Evolutionary conservation across 2,797 vertebrate genomes (phyloP).

Genomic region (Argyrosomus regius): DNA sequence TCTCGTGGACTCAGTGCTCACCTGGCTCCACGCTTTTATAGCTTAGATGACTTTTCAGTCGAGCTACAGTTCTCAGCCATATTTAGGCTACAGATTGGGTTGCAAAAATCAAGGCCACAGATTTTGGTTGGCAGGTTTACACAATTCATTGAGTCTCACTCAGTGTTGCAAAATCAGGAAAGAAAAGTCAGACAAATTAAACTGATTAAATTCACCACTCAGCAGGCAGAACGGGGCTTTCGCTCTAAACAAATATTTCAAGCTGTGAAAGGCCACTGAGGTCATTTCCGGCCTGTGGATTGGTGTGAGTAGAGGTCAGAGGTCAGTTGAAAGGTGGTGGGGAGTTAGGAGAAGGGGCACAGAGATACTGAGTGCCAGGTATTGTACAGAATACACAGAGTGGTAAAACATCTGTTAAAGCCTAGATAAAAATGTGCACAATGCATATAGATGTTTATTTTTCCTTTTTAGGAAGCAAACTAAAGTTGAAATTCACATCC

Average conservation of each 20-base stretch:
- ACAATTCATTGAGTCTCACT: neutral
- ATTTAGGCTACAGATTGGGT: slow-evolving; percentile 12
- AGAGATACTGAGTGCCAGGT: too few species aligned
- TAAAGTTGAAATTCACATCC: neutral
- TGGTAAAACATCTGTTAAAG: neutral
- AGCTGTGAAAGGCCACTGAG: neutral
- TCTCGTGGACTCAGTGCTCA: slow-evolving; percentile 8
- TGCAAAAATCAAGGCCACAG: neutral
- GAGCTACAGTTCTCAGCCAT: neutral
- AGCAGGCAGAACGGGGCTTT: neutral
- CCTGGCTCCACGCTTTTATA: slow-evolving; percentile 8
- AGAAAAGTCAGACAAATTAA: neutral
- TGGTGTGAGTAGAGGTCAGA: neutral
- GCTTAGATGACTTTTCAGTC: slow-evolving; percentile 10
- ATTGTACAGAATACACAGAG: neutral
- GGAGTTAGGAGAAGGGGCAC: neutral
- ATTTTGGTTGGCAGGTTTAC: slow-evolving; percentile 12
- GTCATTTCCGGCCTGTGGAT: neutral
- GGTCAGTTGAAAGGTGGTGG: neutral
- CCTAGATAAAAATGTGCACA: neutral
- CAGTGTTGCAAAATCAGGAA: neutral
- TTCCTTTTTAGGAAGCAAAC: neutral
- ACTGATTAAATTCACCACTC: neutral
- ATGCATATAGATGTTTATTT: neutral
- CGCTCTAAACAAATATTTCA: neutral